Conservation (phyloP, 2,113 vertebrate species). For the Prolemur simus region DNA sequence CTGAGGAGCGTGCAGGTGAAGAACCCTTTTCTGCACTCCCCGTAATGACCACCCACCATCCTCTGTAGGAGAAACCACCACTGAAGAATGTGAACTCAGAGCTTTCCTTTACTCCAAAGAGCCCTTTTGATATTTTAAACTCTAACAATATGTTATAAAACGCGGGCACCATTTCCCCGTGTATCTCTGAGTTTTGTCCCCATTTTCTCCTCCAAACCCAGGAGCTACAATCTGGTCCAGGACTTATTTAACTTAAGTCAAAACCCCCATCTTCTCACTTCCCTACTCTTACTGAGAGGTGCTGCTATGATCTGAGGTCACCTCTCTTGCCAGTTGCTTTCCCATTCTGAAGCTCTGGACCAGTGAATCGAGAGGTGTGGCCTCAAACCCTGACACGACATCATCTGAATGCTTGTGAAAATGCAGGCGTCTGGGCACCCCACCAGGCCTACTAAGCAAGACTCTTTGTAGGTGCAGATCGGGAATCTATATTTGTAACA, state of each 20-base stretch:
- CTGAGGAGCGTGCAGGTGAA: neutral
- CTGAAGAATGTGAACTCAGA: neutral
- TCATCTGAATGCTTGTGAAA: neutral
- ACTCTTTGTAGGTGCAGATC: neutral
- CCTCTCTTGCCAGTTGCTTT: neutral
- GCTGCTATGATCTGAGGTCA: neutral
- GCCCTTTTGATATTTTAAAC: neutral
- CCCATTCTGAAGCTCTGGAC: neutral
- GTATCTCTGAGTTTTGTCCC: neutral
- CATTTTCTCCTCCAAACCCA: neutral
- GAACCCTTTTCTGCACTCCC: neutral
- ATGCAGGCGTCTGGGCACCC: neutral
- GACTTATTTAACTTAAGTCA: neutral
- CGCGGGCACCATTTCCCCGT: neutral
- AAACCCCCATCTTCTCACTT: neutral
- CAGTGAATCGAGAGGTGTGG: neutral
- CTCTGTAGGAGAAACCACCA: neutral
- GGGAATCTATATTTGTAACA: neutral
- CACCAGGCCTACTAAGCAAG: neutral
- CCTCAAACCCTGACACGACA: neutral
- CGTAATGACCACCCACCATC: neutral
- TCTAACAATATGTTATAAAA: neutral
- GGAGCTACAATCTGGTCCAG: neutral
- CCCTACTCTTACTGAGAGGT: neutral
- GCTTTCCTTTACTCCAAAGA: neutral